Evolutionary conservation across 53 echinoderm and acorn worm genomes (phyloP).

Genomic region (Antedon mediterranea): DNA sequence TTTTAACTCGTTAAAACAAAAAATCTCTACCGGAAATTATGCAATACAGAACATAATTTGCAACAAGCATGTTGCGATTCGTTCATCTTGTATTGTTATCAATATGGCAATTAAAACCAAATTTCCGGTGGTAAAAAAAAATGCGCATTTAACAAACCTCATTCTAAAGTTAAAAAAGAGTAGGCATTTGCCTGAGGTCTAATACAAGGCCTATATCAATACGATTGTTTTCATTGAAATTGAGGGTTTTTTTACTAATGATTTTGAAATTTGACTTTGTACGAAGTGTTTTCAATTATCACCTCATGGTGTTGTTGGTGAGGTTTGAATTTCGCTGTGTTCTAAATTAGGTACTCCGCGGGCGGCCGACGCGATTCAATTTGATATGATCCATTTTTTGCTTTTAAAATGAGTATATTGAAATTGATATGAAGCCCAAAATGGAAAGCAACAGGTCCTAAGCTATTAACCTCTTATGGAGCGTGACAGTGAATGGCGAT

Average conservation of each 20-base stretch:
- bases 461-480: background rate
- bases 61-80: too few relatives aligned
- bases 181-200: too few relatives aligned
- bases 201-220: too few relatives aligned
- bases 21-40: too few relatives aligned
- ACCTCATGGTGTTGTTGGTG: background rate
- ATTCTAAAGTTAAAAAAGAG: too few relatives aligned
- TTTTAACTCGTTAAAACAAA: too few relatives aligned
- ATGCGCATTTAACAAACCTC: too few relatives aligned
- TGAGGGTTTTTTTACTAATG: background rate
- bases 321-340: background rate
- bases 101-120: too few relatives aligned
- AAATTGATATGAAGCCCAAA: background rate
- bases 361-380: background rate
- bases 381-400: background rate
- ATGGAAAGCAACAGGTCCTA: conserved; percentile 1
- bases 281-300: background rate
- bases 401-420: background rate
- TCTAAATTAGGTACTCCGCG: background rate
- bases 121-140: too few relatives aligned
- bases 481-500: background rate
- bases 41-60: too few relatives aligned
- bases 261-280: background rate
- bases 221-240: too few relatives aligned
- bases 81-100: too few relatives aligned